A percentile compares a stretch with the other conserved stretches of the same genome.
These are phyloP conservation scores for Sisyra terminalis DNA, from an alignment of 2,888 invertebrate genomes.

Conservation along the genomic window DNA sequence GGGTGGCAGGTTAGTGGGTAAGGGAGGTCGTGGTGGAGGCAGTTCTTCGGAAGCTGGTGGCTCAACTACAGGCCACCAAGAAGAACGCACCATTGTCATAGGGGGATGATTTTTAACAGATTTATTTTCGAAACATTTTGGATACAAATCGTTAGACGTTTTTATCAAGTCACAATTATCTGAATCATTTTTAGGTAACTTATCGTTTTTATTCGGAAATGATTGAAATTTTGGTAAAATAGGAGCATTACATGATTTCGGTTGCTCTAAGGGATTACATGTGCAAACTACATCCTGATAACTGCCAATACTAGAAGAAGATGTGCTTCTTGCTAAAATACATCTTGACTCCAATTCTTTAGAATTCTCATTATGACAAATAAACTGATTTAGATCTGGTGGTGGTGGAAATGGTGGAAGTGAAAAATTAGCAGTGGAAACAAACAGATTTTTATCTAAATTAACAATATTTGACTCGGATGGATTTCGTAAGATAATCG, in stretches of 20 bases:
- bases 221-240: too few species aligned
- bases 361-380: too few species aligned
- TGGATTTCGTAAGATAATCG: neutral
- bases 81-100: conserved; percentile 21
- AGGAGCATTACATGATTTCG: too few species aligned
- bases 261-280: too few species aligned
- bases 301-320: too few species aligned
- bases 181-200: neutral
- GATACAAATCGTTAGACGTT: too few species aligned
- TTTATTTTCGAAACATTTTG: neutral
- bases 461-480: neutral
- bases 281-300: too few species aligned
- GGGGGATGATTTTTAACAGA: neutral
- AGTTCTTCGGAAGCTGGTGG: conserved; percentile 27
- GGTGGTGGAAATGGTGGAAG: too few species aligned
- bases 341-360: too few species aligned
- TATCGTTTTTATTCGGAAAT: neutral
- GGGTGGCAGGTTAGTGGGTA: conserved; percentile 13
- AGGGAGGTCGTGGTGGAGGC: conserved; percentile 8
- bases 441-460: neutral
- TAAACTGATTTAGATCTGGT: too few species aligned
- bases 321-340: too few species aligned
- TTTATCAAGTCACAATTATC: neutral
- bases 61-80: conserved; percentile 28
- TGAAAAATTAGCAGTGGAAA: neutral